These are phyloP conservation scores for Potamilus streckersoni DNA, from an alignment of 1,140 invertebrate genomes.

Conservation along the genomic window DNA sequence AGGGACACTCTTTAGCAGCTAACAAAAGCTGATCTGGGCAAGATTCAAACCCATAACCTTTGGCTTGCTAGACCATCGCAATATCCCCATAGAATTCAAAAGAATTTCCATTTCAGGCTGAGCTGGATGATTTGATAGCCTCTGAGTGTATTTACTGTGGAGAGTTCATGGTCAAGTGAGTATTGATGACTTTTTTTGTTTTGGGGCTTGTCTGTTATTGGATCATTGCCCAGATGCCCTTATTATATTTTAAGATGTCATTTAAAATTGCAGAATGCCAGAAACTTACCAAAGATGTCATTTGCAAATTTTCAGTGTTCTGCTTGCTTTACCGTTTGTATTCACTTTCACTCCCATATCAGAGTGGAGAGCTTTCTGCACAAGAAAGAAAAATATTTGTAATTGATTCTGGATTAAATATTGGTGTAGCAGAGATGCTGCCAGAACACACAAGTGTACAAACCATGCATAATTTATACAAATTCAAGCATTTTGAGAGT, in stretches of 20 bases:
- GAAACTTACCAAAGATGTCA: background rate
- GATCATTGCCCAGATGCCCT: background rate
- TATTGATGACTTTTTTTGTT: background rate
- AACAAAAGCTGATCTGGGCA: no score
- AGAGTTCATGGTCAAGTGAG: conserved; percentile 83
- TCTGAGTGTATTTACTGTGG: conserved; percentile 95
- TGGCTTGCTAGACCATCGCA: no score
- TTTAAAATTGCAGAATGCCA: background rate
- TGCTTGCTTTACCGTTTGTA: background rate
- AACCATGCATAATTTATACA: no score
- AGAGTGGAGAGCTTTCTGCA: conserved; percentile 6
- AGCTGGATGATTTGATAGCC: conserved; percentile 91
- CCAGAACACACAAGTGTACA: no score
- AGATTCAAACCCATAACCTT: no score
- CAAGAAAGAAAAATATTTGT: no score
- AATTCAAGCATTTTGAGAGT: no score
- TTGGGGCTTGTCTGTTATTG: background rate
- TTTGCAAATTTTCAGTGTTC: background rate
- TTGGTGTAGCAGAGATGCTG: no score
- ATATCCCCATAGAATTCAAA: no score
- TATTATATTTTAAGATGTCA: no score
- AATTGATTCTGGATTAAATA: no score
- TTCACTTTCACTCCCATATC: conserved; percentile 64
- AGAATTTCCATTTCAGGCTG: conserved; percentile 68
- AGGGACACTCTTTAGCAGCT: no score